Base-by-base conservation (phyloP, 2,797 vertebrate genomes). In the Rachycentron canadum region DNA sequence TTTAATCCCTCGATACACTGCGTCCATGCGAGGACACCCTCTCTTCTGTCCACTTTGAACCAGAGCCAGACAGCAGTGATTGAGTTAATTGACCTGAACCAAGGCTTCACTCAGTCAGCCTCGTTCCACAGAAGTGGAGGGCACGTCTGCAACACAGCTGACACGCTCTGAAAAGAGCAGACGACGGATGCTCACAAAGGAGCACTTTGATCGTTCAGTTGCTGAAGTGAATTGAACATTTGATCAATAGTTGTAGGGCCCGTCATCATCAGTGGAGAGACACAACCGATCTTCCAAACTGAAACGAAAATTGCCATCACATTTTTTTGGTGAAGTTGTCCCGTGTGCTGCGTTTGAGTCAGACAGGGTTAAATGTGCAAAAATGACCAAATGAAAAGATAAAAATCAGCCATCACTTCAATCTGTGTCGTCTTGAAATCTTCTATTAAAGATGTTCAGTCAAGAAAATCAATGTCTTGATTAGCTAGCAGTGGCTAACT, bases 51-150 rank as follows among this genome's bases (percentile, higher is more conserved):
- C 78, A 64, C 86, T 85, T 78, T 78, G 77, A 87, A 80, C 62
- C 69, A 12, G 11, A 65, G 81, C 80, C 85, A 84, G 70, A 74
- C 79, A 73, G 83, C 82, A 71, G 76, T 53, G 71, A 86, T 74
- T 65, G 79, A 88, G 81, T 81, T 89, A 84, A 90, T 86, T 85
- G 79, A 85, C 59, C 84, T 23, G 32, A 77, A 64, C 59, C n/a
- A 3, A 69, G 55, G 66, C 69, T 69, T 82, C 78, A 19, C 75
- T 86, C 82, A 17, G 52, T 53, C 61, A 0, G 25, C 14, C 21
- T 12, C 1, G 25, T 23, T 69, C 30, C 41, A 74, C 79, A 66
- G 79, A 76, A 64, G 79, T 61, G 65, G 68, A 70, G 25, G 17
- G 50, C 57, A 58, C 47, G 62, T 84, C 83, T 50, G 60, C 76